Conservation (phyloP, 2,113 vertebrate species). For the Holacanthus passer region DNA sequence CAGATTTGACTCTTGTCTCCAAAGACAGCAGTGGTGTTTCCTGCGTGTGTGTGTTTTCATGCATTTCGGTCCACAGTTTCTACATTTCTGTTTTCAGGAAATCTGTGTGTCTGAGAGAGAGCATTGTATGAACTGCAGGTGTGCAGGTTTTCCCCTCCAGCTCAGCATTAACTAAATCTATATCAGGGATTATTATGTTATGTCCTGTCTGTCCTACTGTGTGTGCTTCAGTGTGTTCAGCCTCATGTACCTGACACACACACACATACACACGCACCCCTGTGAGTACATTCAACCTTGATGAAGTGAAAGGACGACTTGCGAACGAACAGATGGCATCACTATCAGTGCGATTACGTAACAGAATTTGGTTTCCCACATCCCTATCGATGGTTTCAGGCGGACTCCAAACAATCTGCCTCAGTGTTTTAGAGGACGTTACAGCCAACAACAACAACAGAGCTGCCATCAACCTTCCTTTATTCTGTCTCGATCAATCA, state of each 20-base stretch:
- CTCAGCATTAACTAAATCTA: slow-evolving; percentile 66
- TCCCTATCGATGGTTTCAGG: slow-evolving; percentile 61
- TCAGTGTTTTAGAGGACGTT: slow-evolving; percentile 67
- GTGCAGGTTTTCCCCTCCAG: slow-evolving; percentile 61
- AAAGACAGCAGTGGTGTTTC: background rate
- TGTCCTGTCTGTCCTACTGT: slow-evolving; percentile 68
- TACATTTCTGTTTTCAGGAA: slow-evolving; percentile 31
- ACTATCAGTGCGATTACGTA: slow-evolving; percentile 66
- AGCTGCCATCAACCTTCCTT: slow-evolving; percentile 65
- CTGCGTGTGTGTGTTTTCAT: slow-evolving; percentile 36
- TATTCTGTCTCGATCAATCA: slow-evolving; percentile 39
- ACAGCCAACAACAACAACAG: slow-evolving; percentile 70
- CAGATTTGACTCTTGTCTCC: background rate
- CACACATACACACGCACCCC: slow-evolving; percentile 27
- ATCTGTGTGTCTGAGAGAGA: slow-evolving; percentile 39
- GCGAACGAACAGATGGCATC: slow-evolving; percentile 72
- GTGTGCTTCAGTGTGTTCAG: slow-evolving; percentile 60
- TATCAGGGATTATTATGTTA: slow-evolving; percentile 69
- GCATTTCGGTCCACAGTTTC: slow-evolving; percentile 31
- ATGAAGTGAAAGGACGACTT: slow-evolving; percentile 73
- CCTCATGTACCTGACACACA: slow-evolving; percentile 60
- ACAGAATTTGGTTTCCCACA: slow-evolving; percentile 64
- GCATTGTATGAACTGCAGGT: slow-evolving; percentile 57
- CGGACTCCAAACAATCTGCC: slow-evolving; percentile 55
- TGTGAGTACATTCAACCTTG: slow-evolving; percentile 71